Percentiles rank a stretch among this genome's conserved stretches.
Evolutionary conservation across 2,113 vertebrate species (phyloP).

Genomic region (Lophius piscatorius): DNA sequence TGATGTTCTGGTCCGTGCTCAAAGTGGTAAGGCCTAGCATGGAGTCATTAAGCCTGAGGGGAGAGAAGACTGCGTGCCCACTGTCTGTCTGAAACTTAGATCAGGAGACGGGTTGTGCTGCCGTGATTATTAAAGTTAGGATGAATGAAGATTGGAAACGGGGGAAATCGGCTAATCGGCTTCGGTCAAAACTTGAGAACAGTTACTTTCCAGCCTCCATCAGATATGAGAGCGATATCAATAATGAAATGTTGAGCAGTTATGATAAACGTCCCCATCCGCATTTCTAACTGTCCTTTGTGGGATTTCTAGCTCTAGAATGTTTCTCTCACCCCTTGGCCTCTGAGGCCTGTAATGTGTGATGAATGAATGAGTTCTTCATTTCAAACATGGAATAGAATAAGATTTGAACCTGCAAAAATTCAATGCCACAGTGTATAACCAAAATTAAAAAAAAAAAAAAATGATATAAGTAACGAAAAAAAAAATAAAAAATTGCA

Average conservation of each 20-base stretch:
- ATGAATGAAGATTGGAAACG: background rate
- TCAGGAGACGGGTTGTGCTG: background rate
- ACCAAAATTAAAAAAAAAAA: too few relatives aligned
- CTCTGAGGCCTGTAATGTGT: background rate
- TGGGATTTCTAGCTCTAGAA: too few relatives aligned
- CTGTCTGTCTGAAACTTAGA: background rate
- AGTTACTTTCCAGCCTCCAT: background rate
- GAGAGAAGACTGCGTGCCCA: background rate
- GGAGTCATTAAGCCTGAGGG: conserved; percentile 7
- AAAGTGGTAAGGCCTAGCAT: conserved; percentile 6
- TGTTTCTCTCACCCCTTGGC: background rate
- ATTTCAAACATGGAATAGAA: too few relatives aligned
- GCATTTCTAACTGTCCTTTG: too few relatives aligned
- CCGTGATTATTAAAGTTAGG: background rate
- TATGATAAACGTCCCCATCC: too few relatives aligned
- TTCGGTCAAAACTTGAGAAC: background rate
- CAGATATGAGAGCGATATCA: background rate
- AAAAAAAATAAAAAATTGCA: too few relatives aligned
- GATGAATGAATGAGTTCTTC: too few relatives aligned
- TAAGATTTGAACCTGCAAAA: too few relatives aligned
- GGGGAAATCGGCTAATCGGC: background rate
- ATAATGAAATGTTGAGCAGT: background rate
- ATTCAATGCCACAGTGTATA: too few relatives aligned
- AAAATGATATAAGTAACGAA: too few relatives aligned
- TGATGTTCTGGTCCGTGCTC: conserved; percentile 14